Evolutionary conservation across 2,113 vertebrate species (phyloP).

Genomic region (Salvator merianae): DNA sequence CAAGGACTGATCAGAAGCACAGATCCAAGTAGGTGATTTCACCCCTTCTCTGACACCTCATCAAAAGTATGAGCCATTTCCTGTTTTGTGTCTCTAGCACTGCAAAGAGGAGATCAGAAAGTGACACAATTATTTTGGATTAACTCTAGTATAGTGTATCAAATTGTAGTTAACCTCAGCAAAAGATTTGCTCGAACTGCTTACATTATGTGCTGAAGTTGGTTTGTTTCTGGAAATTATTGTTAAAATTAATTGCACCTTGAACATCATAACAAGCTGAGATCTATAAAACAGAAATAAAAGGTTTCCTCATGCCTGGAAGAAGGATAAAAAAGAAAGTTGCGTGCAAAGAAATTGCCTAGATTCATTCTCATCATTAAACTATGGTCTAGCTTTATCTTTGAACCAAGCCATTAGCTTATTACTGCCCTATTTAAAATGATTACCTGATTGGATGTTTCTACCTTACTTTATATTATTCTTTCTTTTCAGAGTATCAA

Average conservation of each 20-base stretch:
- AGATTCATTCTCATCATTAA: not conserved
- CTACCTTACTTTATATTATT: slow-evolving; percentile 10
- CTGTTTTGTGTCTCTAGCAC: too few species aligned
- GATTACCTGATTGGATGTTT: too few species aligned
- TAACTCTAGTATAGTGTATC: not conserved
- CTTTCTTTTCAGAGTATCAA: not conserved
- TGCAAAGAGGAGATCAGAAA: too few species aligned
- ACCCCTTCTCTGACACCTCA: not conserved
- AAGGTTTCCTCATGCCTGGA: not conserved
- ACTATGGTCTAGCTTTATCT: not conserved
- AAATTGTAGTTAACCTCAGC: not conserved
- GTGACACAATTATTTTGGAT: not conserved
- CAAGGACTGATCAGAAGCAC: too few species aligned
- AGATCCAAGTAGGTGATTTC: not conserved
- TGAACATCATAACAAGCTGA: not conserved
- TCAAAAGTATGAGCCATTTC: too few species aligned
- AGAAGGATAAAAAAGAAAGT: not conserved
- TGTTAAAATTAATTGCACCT: not conserved
- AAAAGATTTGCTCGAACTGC: too few species aligned
- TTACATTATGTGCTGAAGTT: too few species aligned
- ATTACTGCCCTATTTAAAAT: not conserved
- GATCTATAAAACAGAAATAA: not conserved
- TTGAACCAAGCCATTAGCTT: not conserved
- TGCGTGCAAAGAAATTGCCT: not conserved
- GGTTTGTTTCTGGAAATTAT: not conserved